phyloP scores from a whole-genome alignment of 2,888 invertebrate genomes.

The Spisula subtruncata region DNA sequence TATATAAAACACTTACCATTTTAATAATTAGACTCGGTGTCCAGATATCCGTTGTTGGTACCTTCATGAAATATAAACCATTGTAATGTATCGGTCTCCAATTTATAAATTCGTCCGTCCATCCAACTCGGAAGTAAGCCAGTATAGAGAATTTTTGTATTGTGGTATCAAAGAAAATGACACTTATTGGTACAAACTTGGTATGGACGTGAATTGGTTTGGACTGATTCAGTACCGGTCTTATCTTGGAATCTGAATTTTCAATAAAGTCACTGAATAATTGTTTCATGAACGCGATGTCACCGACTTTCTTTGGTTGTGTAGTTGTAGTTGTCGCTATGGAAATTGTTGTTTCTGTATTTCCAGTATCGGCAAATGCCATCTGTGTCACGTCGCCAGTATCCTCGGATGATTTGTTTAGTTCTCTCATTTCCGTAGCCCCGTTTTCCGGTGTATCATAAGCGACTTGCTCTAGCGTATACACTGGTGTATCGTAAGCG shows the following conservation, averaged over 20 bases:
- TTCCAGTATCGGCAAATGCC: no score
- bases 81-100: not conserved
- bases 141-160: not conserved
- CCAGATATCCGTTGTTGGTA: constrained; percentile 8
- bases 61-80: constrained; percentile 8
- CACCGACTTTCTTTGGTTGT: not conserved
- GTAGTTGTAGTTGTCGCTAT: not conserved
- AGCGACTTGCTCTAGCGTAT: no score
- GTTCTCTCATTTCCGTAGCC: no score
- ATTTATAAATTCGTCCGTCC: not conserved
- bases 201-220: not conserved
- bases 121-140: not conserved
- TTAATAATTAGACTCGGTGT: constrained; percentile 14
- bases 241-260: not conserved
- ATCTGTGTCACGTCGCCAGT: no score
- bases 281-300: not conserved
- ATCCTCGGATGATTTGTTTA: no score
- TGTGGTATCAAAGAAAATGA: not conserved
- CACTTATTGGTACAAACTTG: not conserved
- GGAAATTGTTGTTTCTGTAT: no score
- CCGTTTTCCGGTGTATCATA: no score
- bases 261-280: not conserved
- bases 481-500: not conserved
- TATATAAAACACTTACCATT: not conserved
- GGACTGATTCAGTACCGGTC: not conserved